Conservation (phyloP, 64 coral and sea anemone genomes). For the Hydrozoanthus tunicans region DNA sequence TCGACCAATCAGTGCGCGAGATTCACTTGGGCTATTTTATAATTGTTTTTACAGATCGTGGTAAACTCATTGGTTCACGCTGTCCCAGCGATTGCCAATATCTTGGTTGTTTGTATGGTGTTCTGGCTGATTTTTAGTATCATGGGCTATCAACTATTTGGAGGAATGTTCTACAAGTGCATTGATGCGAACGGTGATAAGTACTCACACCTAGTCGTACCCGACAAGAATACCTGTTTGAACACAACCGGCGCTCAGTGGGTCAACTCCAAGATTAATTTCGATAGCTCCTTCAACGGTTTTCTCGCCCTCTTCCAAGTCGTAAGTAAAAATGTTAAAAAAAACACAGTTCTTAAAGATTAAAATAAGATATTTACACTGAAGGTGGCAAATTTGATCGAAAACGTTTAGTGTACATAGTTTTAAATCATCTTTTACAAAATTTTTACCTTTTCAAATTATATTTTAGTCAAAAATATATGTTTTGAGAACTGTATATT, state of each 20-base stretch:
- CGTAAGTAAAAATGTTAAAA: slow-evolving; percentile 59
- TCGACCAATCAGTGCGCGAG: no score
- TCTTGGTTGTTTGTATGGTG: slow-evolving; percentile 91
- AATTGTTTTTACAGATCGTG: slow-evolving; percentile 72
- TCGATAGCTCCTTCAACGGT: slow-evolving; percentile 82
- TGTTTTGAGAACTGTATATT: no score
- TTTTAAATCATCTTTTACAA: no score
- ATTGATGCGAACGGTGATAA: slow-evolving; percentile 16
- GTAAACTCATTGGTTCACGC: slow-evolving; percentile 95
- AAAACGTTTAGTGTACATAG: no score
- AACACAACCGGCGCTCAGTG: slow-evolving; percentile 49
- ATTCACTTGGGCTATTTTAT: no score
- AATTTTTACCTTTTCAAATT: no score
- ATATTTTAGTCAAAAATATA: no score
- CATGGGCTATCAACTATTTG: slow-evolving; percentile 95
- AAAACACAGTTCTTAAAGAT: no score
- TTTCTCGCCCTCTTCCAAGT: slow-evolving; percentile 99
- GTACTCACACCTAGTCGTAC: not conserved
- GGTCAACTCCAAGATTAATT: slow-evolving; percentile 92
- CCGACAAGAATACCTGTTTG: slow-evolving; percentile 9
- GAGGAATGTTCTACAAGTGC: slow-evolving; percentile 88
- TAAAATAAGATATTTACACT: no score
- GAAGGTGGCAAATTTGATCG: no score
- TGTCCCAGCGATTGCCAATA: slow-evolving; percentile 92
- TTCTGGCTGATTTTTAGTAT: slow-evolving; percentile 98